phyloP scores from a whole-genome alignment of 2,888 invertebrate genomes.

The Drosophila picticornis region DNA sequence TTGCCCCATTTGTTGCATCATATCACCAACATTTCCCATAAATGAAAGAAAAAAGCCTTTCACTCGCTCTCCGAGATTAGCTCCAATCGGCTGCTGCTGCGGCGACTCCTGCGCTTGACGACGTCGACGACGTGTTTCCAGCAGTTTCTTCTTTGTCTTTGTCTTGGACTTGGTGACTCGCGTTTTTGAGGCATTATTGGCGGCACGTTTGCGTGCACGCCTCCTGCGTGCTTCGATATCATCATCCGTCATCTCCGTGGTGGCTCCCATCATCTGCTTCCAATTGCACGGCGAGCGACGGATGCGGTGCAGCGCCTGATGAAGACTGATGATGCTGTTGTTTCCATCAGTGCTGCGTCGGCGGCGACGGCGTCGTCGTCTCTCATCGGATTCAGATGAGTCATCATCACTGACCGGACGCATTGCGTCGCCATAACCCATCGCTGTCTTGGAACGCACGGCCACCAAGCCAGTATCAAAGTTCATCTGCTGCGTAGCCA shows the following conservation, averaged over 20 bases:
- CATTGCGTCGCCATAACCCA: slow-evolving; percentile 72
- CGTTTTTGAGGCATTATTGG: slow-evolving; percentile 46
- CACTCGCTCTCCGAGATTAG: slow-evolving; percentile 54
- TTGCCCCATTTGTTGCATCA: slow-evolving; percentile 59
- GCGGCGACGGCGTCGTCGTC: slow-evolving; percentile 48
- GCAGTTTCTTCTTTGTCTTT: slow-evolving; percentile 45
- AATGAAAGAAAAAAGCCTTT: slow-evolving; percentile 56
- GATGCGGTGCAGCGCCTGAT: slow-evolving; percentile 41
- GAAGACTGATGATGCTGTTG: neutral
- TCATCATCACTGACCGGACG: slow-evolving; percentile 31
- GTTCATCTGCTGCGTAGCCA: slow-evolving; percentile 31
- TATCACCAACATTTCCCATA: slow-evolving; percentile 51
- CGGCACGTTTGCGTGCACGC: slow-evolving; percentile 48
- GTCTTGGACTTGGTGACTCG: slow-evolving; percentile 43
- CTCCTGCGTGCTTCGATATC: slow-evolving; percentile 62
- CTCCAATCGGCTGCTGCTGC: slow-evolving; percentile 3
- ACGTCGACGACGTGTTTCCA: slow-evolving; percentile 49
- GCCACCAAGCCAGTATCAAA: slow-evolving; percentile 55
- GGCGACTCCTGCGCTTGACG: slow-evolving; percentile 30
- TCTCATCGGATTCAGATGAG: slow-evolving; percentile 65
- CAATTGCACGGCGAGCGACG: slow-evolving; percentile 72
- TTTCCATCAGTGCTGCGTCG: slow-evolving; percentile 1
- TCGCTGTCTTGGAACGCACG: slow-evolving; percentile 44
- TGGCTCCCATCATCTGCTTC: slow-evolving; percentile 36
- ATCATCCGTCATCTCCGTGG: slow-evolving; percentile 35